Conservation (phyloP, 2,797 vertebrate species). For the Threskiornis aethiopicus region DNA sequence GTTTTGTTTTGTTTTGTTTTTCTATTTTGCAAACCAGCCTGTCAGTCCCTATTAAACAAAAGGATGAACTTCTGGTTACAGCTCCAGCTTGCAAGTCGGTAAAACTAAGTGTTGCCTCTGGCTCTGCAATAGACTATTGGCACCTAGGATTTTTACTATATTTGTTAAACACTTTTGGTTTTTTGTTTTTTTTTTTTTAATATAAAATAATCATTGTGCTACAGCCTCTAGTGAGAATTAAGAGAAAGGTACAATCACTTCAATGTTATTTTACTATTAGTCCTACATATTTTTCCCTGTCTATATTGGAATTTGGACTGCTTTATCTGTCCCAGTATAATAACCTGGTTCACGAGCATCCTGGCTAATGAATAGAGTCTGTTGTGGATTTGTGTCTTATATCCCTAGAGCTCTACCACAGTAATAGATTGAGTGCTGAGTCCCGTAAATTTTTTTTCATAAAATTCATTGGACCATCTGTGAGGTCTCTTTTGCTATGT, state of each 20-base stretch:
- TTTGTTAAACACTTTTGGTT: background rate
- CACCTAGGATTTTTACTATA: background rate
- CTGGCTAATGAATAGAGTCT: background rate
- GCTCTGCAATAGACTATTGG: background rate
- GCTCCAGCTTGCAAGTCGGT: background rate
- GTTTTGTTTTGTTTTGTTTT: background rate
- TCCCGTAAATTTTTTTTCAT: background rate
- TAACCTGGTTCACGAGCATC: background rate
- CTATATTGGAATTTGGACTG: background rate
- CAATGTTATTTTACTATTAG: background rate
- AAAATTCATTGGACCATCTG: background rate
- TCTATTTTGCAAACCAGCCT: background rate
- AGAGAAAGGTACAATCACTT: background rate
- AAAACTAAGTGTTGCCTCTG: background rate
- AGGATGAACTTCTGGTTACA: background rate
- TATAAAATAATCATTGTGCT: background rate
- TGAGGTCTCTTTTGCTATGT: background rate
- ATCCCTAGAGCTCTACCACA: background rate
- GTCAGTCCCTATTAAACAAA: background rate
- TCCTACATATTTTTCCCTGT: background rate
- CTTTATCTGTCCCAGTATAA: background rate
- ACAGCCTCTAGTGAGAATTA: background rate
- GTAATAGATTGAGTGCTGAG: background rate
- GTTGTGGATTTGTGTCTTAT: background rate
- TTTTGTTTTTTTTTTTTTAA: background rate